Evolutionary conservation across 2,113 vertebrate species (phyloP), one percentile per base, ranked within the genome.

Genomic region (Chloebia gouldiae): DNA sequence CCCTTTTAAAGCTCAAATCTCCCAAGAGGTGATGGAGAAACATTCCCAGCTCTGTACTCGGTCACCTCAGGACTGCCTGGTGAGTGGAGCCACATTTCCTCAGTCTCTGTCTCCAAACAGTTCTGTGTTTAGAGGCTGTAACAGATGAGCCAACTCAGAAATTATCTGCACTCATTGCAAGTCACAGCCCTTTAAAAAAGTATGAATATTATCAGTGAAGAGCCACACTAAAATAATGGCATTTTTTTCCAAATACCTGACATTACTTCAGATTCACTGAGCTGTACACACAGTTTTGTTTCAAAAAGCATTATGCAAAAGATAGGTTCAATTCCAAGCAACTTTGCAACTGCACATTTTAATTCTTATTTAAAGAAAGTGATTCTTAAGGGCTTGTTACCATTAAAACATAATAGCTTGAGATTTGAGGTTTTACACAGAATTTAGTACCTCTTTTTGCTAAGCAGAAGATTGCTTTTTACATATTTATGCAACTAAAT

Each of bases 401-500:
- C 68, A 53, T 60, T 93, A 85, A 75, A 82, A 60, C 60, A 64
- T 81, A 86, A 95, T 63, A 37, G 60, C 31, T 71, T 68, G 64
- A 92, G 56, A 94, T 84, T 66, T 91, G 72, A 86, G 28, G 23
- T 63, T 89, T 84, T 45, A 73, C 53, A 59, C 31, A 84, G 33
- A 78, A 78, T 81, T 63, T 56, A 51, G 39, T 81, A 64, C 39
- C 53, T 86, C 50, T 59, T 70, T 86, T 61, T 79, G 30, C 64
- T 81, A 54, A 56, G 35, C 31, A 71, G 56, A 86, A 86, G 30
- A 81, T 4, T 31, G 33, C 35, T 81, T 83, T 96, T 92, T 91
- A 75, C 65, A 47, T 89, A 85, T 91, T 91, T 81, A 84, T 71
- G 57, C 75, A 96, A 81, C 49, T 81, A 84, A 92, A 94, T 24